Conservation (phyloP, 2,888 invertebrate genomes). For the Melieria picta region DNA sequence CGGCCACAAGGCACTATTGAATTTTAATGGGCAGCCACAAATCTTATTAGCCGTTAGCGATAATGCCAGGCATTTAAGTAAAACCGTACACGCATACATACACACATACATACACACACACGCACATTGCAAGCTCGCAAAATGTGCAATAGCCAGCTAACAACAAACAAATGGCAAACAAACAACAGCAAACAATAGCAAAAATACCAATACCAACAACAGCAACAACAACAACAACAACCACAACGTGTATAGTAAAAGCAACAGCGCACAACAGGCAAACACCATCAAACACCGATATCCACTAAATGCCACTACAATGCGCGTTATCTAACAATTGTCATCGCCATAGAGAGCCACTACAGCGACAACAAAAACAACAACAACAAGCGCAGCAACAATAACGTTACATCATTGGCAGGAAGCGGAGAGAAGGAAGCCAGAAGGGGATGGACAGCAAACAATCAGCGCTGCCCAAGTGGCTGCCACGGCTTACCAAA, state of each 20-base stretch:
- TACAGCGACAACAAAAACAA: constrained; percentile 21
- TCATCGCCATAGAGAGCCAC: constrained; percentile 14
- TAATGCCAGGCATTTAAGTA: neutral
- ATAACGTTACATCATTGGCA: neutral
- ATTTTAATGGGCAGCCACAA: no score
- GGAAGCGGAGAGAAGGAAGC: neutral
- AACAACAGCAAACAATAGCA: neutral
- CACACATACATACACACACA: neutral
- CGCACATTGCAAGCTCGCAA: neutral
- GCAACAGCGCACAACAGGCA: neutral
- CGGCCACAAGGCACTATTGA: no score
- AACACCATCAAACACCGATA: neutral
- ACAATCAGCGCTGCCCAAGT: constrained; percentile 8
- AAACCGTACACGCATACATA: neutral
- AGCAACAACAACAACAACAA: neutral
- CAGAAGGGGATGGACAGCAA: neutral
- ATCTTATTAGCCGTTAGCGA: no score
- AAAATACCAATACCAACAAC: neutral
- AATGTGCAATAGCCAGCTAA: neutral
- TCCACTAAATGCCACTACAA: neutral
- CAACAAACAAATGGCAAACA: neutral
- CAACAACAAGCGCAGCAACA: constrained; percentile 22
- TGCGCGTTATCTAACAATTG: constrained; percentile 14
- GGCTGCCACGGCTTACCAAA: constrained; percentile 32
- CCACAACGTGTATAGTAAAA: neutral